Conservation (phyloP, 1,140 invertebrate species). For the Sipha flava region DNA sequence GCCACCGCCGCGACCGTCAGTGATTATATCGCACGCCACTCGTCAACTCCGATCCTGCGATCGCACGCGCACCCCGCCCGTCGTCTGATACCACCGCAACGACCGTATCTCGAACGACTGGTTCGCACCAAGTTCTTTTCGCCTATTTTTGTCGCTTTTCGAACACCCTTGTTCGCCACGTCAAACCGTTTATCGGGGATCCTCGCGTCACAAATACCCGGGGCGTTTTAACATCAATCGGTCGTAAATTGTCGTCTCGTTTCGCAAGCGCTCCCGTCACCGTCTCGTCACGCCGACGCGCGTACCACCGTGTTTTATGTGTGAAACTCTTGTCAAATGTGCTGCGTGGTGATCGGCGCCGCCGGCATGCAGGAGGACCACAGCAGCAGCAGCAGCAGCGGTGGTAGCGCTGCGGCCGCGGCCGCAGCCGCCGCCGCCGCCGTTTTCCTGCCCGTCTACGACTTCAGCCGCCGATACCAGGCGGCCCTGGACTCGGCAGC, state of each 20-base stretch:
- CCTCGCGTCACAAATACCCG: too few relatives aligned
- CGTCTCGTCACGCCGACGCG: not conserved
- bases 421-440: not conserved
- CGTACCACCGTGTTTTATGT: not conserved
- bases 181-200: too few relatives aligned
- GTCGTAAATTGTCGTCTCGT: too few relatives aligned
- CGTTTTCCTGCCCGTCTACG: constrained; percentile 11
- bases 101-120: not conserved
- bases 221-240: too few relatives aligned
- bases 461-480: constrained; percentile 13
- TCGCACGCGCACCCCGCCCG: not conserved
- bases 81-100: not conserved
- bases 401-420: not conserved
- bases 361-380: constrained; percentile 12
- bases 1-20: not conserved
- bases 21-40: not conserved
- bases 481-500: not conserved
- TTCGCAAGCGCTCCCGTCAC: too few relatives aligned
- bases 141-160: too few relatives aligned
- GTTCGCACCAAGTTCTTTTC: too few relatives aligned
- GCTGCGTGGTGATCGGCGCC: constrained; percentile 27
- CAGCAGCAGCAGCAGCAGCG: not conserved
- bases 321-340: not conserved
- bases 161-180: too few relatives aligned
- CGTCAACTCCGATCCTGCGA: not conserved